Percentiles rank a stretch among this genome's conserved stretches.
Conservation (phyloP, 1,140 invertebrate species). For the Drosophila teissieri region DNA sequence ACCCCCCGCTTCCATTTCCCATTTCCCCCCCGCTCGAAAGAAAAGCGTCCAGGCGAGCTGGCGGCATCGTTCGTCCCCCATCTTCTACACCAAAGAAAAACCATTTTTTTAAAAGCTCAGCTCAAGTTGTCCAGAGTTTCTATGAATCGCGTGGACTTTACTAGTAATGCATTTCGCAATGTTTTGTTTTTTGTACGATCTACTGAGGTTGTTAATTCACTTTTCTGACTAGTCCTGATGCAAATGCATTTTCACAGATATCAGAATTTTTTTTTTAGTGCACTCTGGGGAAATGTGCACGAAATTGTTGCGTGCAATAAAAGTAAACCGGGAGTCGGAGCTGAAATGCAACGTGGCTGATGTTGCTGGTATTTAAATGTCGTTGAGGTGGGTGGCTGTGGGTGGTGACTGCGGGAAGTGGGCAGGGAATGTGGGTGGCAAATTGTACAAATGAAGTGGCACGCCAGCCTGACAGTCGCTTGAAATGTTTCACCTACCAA, state of each 20-base stretch:
- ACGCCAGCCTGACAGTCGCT: constrained; percentile 52
- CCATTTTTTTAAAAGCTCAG: no score
- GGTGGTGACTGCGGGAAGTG: background rate
- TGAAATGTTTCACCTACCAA: constrained; percentile 31
- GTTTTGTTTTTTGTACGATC: no score
- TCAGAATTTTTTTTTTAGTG: background rate
- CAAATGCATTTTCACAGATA: background rate
- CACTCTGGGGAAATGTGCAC: constrained; percentile 15
- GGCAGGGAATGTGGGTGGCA: background rate
- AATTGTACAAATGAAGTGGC: constrained; percentile 64
- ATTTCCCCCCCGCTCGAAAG: constrained; percentile 1
- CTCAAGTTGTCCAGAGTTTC: no score
- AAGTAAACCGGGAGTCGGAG: constrained; percentile 22
- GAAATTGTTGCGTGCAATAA: constrained; percentile 50
- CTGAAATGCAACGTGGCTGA: constrained; percentile 35
- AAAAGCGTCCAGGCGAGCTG: constrained; percentile 7
- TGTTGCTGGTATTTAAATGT: constrained; percentile 33
- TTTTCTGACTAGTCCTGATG: background rate
- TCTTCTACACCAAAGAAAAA: constrained; percentile 6
- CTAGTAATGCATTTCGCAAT: no score
- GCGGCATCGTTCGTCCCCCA: constrained; percentile 8
- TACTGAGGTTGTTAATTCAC: background rate
- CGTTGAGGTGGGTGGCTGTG: constrained; percentile 8
- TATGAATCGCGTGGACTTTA: no score
- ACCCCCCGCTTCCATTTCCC: background rate